Evolutionary conservation across 1,140 invertebrate genomes (phyloP), one percentile per base, ranked within the genome.

Genomic region (Ostrea denselamellosa): DNA sequence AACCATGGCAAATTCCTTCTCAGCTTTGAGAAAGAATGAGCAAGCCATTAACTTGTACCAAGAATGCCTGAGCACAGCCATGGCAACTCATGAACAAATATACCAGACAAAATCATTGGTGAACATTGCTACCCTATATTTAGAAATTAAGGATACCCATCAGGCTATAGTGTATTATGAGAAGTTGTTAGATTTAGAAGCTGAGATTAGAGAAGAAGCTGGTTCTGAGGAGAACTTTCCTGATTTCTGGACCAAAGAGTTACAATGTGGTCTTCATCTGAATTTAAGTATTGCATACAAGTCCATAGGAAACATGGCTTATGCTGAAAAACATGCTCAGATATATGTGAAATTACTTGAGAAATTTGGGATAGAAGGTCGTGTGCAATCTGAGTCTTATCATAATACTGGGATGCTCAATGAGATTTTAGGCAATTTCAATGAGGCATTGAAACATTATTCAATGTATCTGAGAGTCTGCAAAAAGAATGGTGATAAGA

Each of bases 241-340:
- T 19, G 92, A 93, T 52, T 94, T 92, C 86, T 94, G 94, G 94
- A 94, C 93, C 0, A 89, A 88, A 85, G 92, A 94, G 85, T 90
- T 94, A 0, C 92, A 93, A 84, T 93, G 93, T 90, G 94, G 92
- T 10, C 86, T 94, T 17, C 92, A 93, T 88, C 86, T 94, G n/a
- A 94, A 94, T 90, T 87, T 94, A 0, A 94, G 94, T 87, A 93
- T 94, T 68, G 94, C 93, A 0, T 94, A 94, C 91, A 94, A 94
- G 87, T 89, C 91, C 22, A 93, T 94, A 28, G 93, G 93, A 12
- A 92, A 92, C 82, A 92, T 94, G 90, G 86, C 90, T 10, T 83
- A 91, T n/a, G 94, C 94, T 3, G 89, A 93, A 1, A 86, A 77
- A 28, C 92, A 94, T 90, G 94, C 94, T 1, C 71, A 88, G 14